Percentiles rank a stretch among this genome's conserved stretches.
Evolutionary conservation across 2,797 vertebrate species (phyloP).

Genomic region (Poeciliopsis presidionis): DNA sequence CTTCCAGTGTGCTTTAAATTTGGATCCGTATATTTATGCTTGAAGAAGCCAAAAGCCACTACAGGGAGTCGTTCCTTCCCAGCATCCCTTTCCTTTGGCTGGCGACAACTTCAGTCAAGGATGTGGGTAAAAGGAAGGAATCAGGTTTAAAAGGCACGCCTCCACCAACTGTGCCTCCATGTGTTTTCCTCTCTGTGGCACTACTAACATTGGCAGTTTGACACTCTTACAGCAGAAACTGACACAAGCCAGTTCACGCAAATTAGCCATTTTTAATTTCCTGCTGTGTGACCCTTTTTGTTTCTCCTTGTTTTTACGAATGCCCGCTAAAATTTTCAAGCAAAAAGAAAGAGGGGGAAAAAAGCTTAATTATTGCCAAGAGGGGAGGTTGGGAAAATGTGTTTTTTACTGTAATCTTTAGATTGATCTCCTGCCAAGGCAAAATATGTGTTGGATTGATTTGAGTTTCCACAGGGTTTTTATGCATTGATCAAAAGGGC

Average conservation of each 20-base stretch:
- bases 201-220: conserved; percentile 43
- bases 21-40: conserved; percentile 10
- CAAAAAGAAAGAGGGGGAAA: background rate
- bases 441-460: conserved; percentile 29
- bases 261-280: conserved; percentile 48
- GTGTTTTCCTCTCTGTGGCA: conserved; percentile 49
- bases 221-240: conserved; percentile 31
- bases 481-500: conserved; percentile 41
- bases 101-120: conserved; percentile 48
- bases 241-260: conserved; percentile 31
- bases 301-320: conserved; percentile 49
- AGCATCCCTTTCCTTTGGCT: conserved; percentile 58
- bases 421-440: conserved; percentile 25
- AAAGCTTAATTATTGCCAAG: conserved; percentile 20
- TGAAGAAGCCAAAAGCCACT: conserved; percentile 41
- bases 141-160: conserved; percentile 52
- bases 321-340: conserved; percentile 51
- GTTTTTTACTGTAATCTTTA: conserved; percentile 26
- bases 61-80: conserved; percentile 51
- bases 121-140: conserved; percentile 43
- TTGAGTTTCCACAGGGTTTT: conserved; percentile 26
- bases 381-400: conserved; percentile 11
- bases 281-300: conserved; percentile 42
- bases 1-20: conserved; percentile 32
- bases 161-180: conserved; percentile 58